Evolutionary conservation across 92 coral and sea anemone species (phyloP).

Genomic region (Parazoanthus darwini): DNA sequence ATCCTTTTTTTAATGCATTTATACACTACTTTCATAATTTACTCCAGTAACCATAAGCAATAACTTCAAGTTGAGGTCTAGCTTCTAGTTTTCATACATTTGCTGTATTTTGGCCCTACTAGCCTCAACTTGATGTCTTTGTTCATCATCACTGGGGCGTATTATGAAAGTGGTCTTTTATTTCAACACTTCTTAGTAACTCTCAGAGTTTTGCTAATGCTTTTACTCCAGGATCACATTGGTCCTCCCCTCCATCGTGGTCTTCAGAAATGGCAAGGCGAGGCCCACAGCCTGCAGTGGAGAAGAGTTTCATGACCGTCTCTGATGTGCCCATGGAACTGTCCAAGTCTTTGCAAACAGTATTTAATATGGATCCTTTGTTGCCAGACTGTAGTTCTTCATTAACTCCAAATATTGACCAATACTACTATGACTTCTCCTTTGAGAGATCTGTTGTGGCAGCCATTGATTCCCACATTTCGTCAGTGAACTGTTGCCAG

Average conservation of each 20-base stretch:
- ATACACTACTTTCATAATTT: no score
- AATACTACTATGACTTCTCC: constrained; percentile 69
- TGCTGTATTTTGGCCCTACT: no score
- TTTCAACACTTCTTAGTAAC: background rate
- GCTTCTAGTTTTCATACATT: no score
- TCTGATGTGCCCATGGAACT: constrained; percentile 81
- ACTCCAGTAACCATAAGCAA: no score
- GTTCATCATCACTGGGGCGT: no score
- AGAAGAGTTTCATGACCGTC: constrained; percentile 63
- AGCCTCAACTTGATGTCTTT: no score
- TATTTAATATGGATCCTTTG: background rate
- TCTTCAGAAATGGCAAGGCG: constrained; percentile 3
- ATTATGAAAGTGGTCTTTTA: no score
- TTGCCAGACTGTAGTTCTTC: background rate
- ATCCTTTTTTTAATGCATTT: no score
- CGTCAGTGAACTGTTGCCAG: background rate
- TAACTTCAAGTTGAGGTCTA: no score
- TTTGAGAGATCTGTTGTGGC: constrained; percentile 66
- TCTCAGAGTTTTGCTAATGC: background rate
- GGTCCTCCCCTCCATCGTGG: background rate
- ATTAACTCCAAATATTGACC: constrained; percentile 43
- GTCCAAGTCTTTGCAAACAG: constrained; percentile 59
- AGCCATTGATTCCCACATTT: background rate
- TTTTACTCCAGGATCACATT: constrained; percentile 8
- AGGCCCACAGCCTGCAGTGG: background rate